Base-by-base conservation (phyloP, 2,888 invertebrate species). In the Lucinisca nassula region DNA sequence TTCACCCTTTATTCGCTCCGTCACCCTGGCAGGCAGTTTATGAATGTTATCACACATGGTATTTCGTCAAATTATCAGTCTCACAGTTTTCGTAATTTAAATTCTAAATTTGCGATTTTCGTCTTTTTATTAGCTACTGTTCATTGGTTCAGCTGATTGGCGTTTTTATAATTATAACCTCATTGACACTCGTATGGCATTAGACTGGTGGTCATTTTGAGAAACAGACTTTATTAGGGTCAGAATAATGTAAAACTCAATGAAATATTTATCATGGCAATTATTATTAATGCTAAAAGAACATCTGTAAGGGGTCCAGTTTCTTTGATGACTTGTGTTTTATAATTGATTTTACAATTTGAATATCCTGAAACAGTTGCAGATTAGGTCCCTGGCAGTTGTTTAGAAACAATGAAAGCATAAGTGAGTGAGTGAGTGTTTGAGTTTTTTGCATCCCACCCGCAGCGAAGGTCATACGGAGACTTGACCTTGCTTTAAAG, bases 1-100 rank as follows among this genome's bases (percentile, higher is more conserved):
- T 58, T 78, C 78, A 55, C 83, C 83, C 75, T 83, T 83, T 83
- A 51, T 67, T 67, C 67, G 2, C 67, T 17, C 35, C 21, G 35
- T 67, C 67, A 67, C 67, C 67, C 35, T 12, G n/a, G 17, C 67
- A 67, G 17, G 35, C 67, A 35, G 67, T 67, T 67, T 67, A 67
- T 67, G 67, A 67, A 67, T 67, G 67, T 67, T 67, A 67, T 67
- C 67, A 67, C 21, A 67, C 67, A 30, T 35, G 21, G 67, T 17
- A 67, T 35, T 35, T 67, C 30, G 67, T 67, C 67, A 67, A 67
- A 67, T 67, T 35, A 67, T 35, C 35, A 32, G 67, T 67, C 24
- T 32, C 67, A 67, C 67, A 67, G 67, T 67, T 67, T 67, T 67
- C 35, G 67, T 67, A 67, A 67, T 67, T 67, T 67, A 67, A 67